Evolutionary conservation across 2,797 vertebrate genomes (phyloP).

Genomic region (Alcedo atthis): DNA sequence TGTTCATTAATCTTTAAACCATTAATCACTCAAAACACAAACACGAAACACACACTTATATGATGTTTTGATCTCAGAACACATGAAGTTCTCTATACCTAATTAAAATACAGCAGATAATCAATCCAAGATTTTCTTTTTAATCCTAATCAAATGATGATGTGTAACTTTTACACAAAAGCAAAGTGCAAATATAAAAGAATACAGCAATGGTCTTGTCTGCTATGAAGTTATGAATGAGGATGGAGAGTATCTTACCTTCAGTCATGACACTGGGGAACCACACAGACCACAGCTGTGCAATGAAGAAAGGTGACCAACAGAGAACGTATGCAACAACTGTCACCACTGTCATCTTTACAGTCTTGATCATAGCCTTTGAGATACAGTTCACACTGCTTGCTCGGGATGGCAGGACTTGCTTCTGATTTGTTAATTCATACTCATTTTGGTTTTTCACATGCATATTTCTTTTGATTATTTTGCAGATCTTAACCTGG

Average conservation of each 20-base stretch:
- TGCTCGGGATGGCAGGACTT: slow-evolving; percentile 43
- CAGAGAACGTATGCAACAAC: slow-evolving; percentile 73
- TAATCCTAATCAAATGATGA: not conserved
- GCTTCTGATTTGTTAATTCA: slow-evolving; percentile 46
- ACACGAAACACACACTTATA: not conserved
- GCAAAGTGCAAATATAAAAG: not conserved
- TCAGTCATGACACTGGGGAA: slow-evolving; percentile 64
- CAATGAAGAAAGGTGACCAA: slow-evolving; percentile 79
- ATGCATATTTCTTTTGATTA: slow-evolving; percentile 68
- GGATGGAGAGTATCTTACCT: slow-evolving; percentile 64
- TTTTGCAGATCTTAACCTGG: slow-evolving; percentile 70
- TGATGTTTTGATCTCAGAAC: not conserved
- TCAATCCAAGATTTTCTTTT: not conserved
- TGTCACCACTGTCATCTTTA: slow-evolving; percentile 78
- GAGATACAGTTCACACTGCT: slow-evolving; percentile 73
- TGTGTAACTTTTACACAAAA: not conserved
- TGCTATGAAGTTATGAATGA: not conserved
- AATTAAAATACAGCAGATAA: not conserved
- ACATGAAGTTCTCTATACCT: not conserved
- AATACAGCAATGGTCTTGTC: not conserved
- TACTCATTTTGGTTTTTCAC: slow-evolving; percentile 59
- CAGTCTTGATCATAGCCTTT: slow-evolving; percentile 79
- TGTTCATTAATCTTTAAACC: not conserved
- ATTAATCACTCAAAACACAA: not conserved
- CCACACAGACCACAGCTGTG: slow-evolving; percentile 77